Conservation (phyloP, 2,797 vertebrate genomes). For the Aldrovandia affinis region DNA sequence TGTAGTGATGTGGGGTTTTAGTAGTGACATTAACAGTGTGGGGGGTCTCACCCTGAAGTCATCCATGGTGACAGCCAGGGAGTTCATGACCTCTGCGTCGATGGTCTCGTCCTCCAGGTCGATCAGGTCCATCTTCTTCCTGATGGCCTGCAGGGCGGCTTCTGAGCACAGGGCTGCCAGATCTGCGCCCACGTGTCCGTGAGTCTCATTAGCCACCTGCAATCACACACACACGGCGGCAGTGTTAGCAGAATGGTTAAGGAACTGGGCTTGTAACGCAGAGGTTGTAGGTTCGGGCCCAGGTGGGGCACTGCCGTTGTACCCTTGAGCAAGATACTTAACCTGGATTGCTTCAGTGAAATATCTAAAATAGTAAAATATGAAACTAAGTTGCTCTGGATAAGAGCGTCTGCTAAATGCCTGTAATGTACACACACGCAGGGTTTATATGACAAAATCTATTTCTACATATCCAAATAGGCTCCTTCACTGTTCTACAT, state of each 20-base stretch:
- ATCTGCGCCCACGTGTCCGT: conserved; percentile 96
- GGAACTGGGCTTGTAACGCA: too few species aligned
- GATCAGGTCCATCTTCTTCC: conserved; percentile 99
- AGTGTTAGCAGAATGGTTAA: not conserved
- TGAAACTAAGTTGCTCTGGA: too few species aligned
- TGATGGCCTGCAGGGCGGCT: conserved; percentile 95
- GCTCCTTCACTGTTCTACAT: not conserved
- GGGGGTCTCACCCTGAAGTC: conserved; percentile 89
- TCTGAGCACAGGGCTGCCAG: conserved; percentile 96
- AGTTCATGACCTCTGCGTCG: conserved; percentile 98
- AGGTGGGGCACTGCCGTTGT: too few species aligned
- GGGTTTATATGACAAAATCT: too few species aligned
- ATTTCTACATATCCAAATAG: not conserved
- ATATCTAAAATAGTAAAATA: too few species aligned
- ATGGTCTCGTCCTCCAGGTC: conserved; percentile 98
- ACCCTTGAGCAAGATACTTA: too few species aligned
- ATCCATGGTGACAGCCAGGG: conserved; percentile 97
- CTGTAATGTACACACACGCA: not conserved
- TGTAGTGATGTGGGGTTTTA: not conserved
- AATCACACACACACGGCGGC: not conserved
- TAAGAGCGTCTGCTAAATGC: too few species aligned
- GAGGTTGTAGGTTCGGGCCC: too few species aligned
- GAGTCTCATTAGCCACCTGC: conserved; percentile 97
- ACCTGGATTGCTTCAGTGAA: too few species aligned
- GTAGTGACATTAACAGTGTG: not conserved